A percentile compares a stretch with the other conserved stretches of the same genome.
These are phyloP conservation scores for Euphydryas editha DNA, from an alignment of 2,888 invertebrate species.

Conservation along the genomic window DNA sequence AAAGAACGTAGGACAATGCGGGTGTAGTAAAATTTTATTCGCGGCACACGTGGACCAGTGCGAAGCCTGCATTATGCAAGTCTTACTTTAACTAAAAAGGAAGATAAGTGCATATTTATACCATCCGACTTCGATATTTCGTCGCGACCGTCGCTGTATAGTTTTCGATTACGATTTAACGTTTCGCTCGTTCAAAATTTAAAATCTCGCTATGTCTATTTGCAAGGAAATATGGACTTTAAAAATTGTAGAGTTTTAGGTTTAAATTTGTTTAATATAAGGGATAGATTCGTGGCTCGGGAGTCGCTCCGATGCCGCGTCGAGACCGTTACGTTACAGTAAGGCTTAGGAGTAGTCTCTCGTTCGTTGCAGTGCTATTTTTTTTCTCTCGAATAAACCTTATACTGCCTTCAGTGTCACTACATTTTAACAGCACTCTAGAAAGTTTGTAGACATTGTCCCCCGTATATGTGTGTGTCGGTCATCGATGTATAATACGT, in stretches of 20 bases:
- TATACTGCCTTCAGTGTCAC: constrained; percentile 40
- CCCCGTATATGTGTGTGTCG: too few relatives aligned
- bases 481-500: neutral
- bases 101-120: constrained; percentile 83
- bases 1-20: constrained; percentile 71
- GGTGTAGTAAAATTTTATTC: constrained; percentile 81
- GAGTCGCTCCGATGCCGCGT: constrained; percentile 52
- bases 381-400: constrained; percentile 45
- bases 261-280: neutral
- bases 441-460: constrained; percentile 27
- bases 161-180: constrained; percentile 84
- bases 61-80: constrained; percentile 76
- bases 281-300: constrained; percentile 45
- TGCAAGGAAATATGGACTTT: constrained; percentile 24
- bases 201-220: constrained; percentile 53
- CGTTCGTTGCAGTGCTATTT: constrained; percentile 46
- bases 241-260: neutral
- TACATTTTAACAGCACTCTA: constrained; percentile 37
- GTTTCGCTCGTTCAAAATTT: constrained; percentile 68
- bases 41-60: constrained; percentile 73
- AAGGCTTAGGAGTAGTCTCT: constrained; percentile 58
- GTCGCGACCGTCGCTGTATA: constrained; percentile 76
- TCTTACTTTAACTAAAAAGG: constrained; percentile 80
- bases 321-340: constrained; percentile 66
- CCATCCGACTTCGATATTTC: constrained; percentile 78